phyloP scores from a whole-genome alignment of 1,140 invertebrate species.

The Oscheius sp. region DNA sequence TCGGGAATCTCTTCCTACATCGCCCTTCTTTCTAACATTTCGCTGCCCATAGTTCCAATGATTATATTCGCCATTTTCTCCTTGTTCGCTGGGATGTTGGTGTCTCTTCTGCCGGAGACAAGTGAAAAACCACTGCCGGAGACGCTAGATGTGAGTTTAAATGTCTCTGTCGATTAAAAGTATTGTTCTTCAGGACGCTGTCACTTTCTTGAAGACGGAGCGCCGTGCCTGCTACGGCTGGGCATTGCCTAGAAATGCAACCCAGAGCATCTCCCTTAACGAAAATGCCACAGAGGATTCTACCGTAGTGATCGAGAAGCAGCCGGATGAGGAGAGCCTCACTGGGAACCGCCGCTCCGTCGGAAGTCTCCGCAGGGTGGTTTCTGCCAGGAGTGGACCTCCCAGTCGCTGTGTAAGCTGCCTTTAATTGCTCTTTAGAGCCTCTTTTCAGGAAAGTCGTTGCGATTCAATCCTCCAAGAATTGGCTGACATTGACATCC shows the following conservation, averaged over 20 bases:
- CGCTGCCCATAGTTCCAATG: conserved; percentile 60
- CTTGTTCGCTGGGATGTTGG: conserved; percentile 56
- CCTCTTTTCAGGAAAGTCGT: neutral
- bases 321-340: neutral
- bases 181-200: conserved; percentile 12
- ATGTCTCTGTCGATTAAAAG: no score
- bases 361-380: neutral
- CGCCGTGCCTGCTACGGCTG: neutral
- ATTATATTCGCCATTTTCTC: conserved; percentile 60
- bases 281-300: neutral
- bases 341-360: neutral
- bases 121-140: conserved; percentile 56
- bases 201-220: conserved; percentile 8
- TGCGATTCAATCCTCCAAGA: neutral
- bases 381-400: neutral
- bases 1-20: conserved; percentile 60
- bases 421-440: neutral
- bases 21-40: conserved; percentile 60
- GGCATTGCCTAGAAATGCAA: neutral
- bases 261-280: neutral
- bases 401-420: neutral
- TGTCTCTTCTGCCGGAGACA: conserved; percentile 56
- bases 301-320: neutral
- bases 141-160: conserved; percentile 37
- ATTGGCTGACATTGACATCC: neutral